Evolutionary conservation across 2,113 vertebrate genomes (phyloP).

Genomic region (Muntiacus reevesi): DNA sequence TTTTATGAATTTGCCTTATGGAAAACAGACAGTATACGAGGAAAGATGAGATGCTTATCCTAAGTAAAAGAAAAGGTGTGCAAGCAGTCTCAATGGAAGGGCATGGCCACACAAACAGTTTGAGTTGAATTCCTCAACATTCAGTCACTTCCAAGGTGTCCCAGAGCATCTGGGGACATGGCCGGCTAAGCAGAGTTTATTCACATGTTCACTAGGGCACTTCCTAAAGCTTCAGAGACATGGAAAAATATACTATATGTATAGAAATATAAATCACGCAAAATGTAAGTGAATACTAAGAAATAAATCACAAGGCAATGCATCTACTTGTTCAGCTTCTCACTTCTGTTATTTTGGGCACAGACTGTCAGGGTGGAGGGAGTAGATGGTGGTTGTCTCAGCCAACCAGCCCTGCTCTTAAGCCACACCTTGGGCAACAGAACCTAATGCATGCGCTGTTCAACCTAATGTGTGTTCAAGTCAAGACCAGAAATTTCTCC

Average conservation of each 20-base stretch:
- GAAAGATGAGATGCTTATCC: neutral
- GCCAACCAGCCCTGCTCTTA: neutral
- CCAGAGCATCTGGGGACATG: neutral
- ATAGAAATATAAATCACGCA: neutral
- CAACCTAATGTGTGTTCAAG: neutral
- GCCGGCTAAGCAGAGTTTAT: neutral
- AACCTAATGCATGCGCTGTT: neutral
- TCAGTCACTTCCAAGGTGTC: neutral
- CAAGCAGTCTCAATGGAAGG: neutral
- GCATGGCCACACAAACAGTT: neutral
- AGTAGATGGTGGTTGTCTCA: neutral
- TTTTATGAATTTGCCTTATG: neutral
- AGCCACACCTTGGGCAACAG: neutral
- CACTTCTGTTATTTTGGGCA: neutral
- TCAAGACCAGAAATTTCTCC: neutral
- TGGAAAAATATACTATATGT: neutral
- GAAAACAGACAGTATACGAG: neutral
- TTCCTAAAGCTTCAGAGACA: neutral
- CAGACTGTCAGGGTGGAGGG: neutral
- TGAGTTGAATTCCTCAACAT: neutral
- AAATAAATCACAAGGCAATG: neutral
- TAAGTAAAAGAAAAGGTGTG: neutral
- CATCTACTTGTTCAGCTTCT: neutral
- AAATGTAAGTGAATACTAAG: neutral
- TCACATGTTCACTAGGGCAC: neutral